Base-by-base conservation (phyloP, 1,140 invertebrate genomes). In the Periplaneta americana region DNA sequence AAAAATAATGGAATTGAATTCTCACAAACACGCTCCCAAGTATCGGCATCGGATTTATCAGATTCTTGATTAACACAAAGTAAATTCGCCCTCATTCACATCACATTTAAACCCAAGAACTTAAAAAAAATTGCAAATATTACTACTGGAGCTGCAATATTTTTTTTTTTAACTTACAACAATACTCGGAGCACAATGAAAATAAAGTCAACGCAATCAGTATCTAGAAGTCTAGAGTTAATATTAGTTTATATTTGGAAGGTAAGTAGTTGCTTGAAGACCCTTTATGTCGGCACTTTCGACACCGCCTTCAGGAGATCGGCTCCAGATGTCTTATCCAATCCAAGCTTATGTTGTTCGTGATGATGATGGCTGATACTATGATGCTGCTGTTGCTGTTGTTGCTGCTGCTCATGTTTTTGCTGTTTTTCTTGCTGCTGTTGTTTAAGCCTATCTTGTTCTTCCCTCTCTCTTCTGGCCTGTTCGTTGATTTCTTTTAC, bases 401-500 rank as follows among this genome's bases (percentile, higher is more conserved):
- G 91, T 34, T 89, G 88, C 85, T 90, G 90, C 85, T 90, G 88
- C 84, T 90, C 88, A 85, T 90, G 89, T 83, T 89, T 88, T 80
- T 90, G 87, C 87, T 95, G 94, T 88, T 95, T 96, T 88, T 95
- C 94, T 83, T 94, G 94, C 87, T 96, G 95, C 88, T 96, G 95
- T 85, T 96, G 95, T 88, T 97, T 97, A 91, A 96, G 94, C 87
- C 95, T 91, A 85, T 97, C 96, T 86, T 97, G 96, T 86, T 98
- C 96, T 87, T 97, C 96, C 48, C 96, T 91, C 86, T 98, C 96
- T 81, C 96, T 91, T 85, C 96, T 91, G 80, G 96, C 96, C 87
- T 98, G 96, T 86, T 98, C 96, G 90, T 98, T 98, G 85, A 97
- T 98, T 88, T 98, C 96, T 86, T 98, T 98, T 17, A 98, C 96